These are phyloP conservation scores for Falcunculus frontatus DNA, from an alignment of 2,113 vertebrate species.

Conservation along the genomic window DNA sequence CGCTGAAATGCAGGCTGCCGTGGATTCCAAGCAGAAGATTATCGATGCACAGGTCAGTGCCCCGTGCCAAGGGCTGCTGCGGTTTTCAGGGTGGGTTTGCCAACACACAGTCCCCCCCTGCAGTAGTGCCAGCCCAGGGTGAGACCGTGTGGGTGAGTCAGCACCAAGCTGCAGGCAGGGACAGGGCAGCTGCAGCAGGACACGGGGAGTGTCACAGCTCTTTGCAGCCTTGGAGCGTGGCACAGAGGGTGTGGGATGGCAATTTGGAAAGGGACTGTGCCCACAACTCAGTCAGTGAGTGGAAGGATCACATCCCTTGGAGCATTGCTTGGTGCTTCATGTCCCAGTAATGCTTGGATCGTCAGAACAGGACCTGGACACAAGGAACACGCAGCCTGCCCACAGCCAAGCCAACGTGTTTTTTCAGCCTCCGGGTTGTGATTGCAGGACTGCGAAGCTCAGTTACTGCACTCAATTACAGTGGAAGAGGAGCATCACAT, in stretches of 20 bases:
- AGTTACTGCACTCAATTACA: background rate
- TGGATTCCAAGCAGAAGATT: constrained; percentile 98
- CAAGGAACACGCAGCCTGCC: background rate
- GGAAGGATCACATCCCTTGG: background rate
- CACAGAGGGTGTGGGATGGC: background rate
- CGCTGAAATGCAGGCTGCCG: constrained; percentile 94
- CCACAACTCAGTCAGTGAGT: background rate
- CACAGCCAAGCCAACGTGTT: background rate
- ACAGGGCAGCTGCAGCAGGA: background rate
- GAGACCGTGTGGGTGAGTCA: background rate
- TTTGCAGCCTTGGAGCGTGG: background rate
- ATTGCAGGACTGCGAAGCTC: background rate
- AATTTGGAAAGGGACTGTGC: background rate
- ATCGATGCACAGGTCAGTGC: constrained; percentile 92
- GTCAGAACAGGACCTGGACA: background rate
- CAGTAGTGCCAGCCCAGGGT: background rate
- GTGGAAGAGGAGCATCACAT: background rate
- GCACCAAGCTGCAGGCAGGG: background rate
- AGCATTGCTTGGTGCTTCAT: background rate
- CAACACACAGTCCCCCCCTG: background rate
- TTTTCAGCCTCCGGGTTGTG: background rate
- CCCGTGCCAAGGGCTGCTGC: background rate
- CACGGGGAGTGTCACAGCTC: background rate
- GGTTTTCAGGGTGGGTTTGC: background rate
- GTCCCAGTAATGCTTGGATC: background rate